Percentiles rank a stretch among this genome's conserved stretches.
Conservation (phyloP, 2,888 invertebrate species). For the Ernsta delagoae region DNA sequence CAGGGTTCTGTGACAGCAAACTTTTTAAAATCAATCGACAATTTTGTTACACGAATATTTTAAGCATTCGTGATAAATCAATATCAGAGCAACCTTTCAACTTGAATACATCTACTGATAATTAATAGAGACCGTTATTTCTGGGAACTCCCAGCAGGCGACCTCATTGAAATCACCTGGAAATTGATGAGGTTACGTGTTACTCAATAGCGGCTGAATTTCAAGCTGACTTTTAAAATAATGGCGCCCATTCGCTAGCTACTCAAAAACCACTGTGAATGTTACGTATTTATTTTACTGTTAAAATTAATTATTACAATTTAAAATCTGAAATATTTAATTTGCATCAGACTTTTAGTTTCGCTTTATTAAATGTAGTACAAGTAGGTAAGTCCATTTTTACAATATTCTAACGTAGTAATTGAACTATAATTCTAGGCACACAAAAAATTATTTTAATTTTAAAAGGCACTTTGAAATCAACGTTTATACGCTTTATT, state of each 20-base stretch:
- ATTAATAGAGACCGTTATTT: conserved; percentile 76
- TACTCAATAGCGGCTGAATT: conserved; percentile 17
- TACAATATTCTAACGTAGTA: no score
- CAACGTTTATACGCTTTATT: no score
- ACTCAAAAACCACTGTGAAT: no score
- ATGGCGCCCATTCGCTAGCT: not conserved
- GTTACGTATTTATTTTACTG: no score
- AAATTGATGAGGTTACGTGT: conserved; percentile 61
- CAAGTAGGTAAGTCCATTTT: no score
- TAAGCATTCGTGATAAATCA: conserved; percentile 59
- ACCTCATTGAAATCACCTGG: conserved; percentile 69
- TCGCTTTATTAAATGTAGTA: no score
- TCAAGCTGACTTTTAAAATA: conserved; percentile 25
- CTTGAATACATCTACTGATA: conserved; percentile 65
- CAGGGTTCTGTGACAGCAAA: not conserved
- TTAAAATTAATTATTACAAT: no score
- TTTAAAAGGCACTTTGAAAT: no score
- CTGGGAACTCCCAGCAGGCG: conserved; percentile 69
- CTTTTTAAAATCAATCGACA: not conserved
- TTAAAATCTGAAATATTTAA: no score
- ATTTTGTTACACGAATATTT: not conserved
- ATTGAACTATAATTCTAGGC: no score
- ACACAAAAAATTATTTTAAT: no score
- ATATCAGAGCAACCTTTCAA: conserved; percentile 57
- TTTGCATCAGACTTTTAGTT: no score